Evolutionary conservation across 2,888 invertebrate species (phyloP).

Genomic region (Camponotus fellah): DNA sequence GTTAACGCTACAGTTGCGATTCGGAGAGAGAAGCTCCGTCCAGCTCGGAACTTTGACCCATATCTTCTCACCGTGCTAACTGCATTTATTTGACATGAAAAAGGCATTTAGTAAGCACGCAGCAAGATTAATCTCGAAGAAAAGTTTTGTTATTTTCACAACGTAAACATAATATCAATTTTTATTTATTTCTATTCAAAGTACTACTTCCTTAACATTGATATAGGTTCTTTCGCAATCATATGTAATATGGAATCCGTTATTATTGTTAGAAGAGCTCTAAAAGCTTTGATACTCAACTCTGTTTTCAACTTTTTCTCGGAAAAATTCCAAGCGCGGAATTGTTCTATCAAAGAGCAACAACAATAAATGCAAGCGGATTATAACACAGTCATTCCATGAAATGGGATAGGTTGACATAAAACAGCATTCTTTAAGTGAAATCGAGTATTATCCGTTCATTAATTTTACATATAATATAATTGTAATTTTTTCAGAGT

Average conservation of each 20-base stretch:
- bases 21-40: not conserved
- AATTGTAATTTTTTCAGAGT: not conserved
- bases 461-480: not conserved
- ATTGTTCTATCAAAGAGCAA: constrained; percentile 9
- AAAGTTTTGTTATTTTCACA: not conserved
- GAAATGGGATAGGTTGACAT: not conserved
- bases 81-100: not conserved
- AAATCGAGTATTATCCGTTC: not conserved
- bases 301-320: constrained; percentile 7
- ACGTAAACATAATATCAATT: not conserved
- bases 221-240: not conserved
- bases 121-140: not conserved
- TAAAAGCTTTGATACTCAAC: not conserved
- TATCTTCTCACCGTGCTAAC: not conserved
- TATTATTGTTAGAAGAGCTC: not conserved
- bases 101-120: too few species aligned
- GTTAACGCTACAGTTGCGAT: not conserved
- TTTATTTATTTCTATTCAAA: not conserved
- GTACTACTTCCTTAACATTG: not conserved
- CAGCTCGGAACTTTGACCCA: not conserved
- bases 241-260: not conserved
- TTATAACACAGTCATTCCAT: not conserved
- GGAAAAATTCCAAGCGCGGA: not conserved
- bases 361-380: not conserved
- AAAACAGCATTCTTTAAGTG: not conserved